Evolutionary conservation across 2,888 invertebrate species (phyloP).

Genomic region (Eupeodes luniger): DNA sequence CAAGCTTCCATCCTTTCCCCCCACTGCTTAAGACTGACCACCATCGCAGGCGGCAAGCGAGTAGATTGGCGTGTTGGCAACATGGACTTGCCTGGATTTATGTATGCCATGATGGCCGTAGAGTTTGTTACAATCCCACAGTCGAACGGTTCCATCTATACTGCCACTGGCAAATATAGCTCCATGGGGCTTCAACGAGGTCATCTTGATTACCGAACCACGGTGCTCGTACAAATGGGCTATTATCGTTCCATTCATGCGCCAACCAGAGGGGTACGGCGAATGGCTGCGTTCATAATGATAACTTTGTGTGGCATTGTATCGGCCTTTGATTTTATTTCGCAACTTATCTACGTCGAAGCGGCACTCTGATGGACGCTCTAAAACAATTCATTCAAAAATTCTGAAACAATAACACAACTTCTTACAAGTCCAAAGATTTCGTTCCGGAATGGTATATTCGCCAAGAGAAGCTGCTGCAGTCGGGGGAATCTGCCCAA

Average conservation of each 20-base stretch:
- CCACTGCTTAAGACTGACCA: slow-evolving; percentile 92
- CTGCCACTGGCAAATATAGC: slow-evolving; percentile 94
- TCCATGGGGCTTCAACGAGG: slow-evolving; percentile 88
- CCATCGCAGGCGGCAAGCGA: slow-evolving; percentile 92
- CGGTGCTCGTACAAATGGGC: slow-evolving; percentile 97
- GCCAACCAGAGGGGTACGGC: slow-evolving; percentile 91
- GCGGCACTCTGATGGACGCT: slow-evolving; percentile 90
- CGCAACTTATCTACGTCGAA: slow-evolving; percentile 91
- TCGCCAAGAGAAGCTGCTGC: slow-evolving; percentile 84
- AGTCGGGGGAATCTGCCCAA: slow-evolving; percentile 79
- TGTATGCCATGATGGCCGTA: slow-evolving; percentile 96
- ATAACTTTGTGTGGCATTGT: slow-evolving; percentile 86
- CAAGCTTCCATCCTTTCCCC: slow-evolving; percentile 92
- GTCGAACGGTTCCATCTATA: slow-evolving; percentile 93
- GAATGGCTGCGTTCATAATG: slow-evolving; percentile 86
- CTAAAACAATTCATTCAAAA: slow-evolving; percentile 79
- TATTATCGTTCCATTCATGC: slow-evolving; percentile 92
- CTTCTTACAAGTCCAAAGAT: slow-evolving; percentile 90
- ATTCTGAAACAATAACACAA: background rate
- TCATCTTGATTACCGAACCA: slow-evolving; percentile 87
- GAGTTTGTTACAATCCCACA: slow-evolving; percentile 96
- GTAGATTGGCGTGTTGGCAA: slow-evolving; percentile 86
- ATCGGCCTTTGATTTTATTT: slow-evolving; percentile 90
- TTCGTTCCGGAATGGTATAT: slow-evolving; percentile 89
- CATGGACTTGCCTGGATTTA: slow-evolving; percentile 86